Evolutionary conservation across 2,888 invertebrate species (phyloP).

Genomic region (Diploptera punctata): DNA sequence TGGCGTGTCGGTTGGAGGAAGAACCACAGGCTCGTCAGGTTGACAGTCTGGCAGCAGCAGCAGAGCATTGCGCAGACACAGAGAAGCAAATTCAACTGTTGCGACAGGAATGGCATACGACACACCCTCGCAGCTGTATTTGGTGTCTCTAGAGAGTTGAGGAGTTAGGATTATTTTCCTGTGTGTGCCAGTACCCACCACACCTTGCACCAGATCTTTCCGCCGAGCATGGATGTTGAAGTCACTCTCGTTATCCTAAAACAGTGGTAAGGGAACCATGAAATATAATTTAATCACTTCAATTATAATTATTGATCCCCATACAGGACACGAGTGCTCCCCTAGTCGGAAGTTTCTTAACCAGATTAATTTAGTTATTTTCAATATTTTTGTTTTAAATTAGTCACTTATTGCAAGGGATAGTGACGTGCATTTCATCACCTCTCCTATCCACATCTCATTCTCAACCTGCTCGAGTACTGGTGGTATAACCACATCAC

Average conservation of each 20-base stretch:
- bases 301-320: too few relatives aligned
- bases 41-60: conserved; percentile 55
- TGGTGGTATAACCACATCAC: too few relatives aligned
- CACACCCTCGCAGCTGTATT: conserved; percentile 65
- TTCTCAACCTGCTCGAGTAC: too few relatives aligned
- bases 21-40: conserved; percentile 17
- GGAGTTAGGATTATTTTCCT: conserved; percentile 68
- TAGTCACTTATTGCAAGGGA: too few relatives aligned
- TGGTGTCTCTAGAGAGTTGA: conserved; percentile 56
- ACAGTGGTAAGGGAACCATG: conserved; percentile 43
- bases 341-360: too few relatives aligned
- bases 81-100: conserved; percentile 86
- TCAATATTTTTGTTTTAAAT: too few relatives aligned
- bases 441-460: too few relatives aligned
- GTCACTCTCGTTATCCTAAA: conserved; percentile 66
- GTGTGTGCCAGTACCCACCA: conserved; percentile 64
- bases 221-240: conserved; percentile 65
- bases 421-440: too few relatives aligned
- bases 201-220: conserved; percentile 65
- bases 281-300: too few relatives aligned
- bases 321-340: too few relatives aligned
- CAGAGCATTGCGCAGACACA: conserved; percentile 87
- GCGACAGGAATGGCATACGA: conserved; percentile 87
- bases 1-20: neutral
- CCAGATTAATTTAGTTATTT: too few relatives aligned